A percentile compares a stretch with the other conserved stretches of the same genome.
phyloP scores from a whole-genome alignment of 2,888 invertebrate genomes.

The Cheilosia variabilis region DNA sequence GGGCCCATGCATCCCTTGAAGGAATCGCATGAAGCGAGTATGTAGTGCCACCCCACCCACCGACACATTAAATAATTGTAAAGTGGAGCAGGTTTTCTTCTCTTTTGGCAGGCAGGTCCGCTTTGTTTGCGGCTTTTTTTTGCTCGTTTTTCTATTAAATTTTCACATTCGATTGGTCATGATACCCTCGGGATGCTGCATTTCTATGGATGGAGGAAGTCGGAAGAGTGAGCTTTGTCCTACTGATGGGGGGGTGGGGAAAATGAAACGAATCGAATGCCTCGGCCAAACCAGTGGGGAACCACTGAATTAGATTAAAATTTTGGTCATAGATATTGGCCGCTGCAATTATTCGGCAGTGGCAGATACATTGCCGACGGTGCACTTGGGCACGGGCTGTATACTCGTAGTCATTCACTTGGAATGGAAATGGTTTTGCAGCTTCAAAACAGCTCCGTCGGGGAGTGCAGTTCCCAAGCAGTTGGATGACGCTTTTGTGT shows the following conservation, averaged over 20 bases:
- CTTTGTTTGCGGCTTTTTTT: slow-evolving; percentile 64
- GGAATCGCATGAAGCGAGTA: slow-evolving; percentile 63
- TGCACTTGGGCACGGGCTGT: slow-evolving; percentile 18
- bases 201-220: neutral
- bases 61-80: slow-evolving; percentile 72
- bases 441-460: neutral
- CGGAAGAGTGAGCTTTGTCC: slow-evolving; percentile 39
- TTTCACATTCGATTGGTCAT: slow-evolving; percentile 75
- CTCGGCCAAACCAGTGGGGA: slow-evolving; percentile 55
- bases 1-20: slow-evolving; percentile 51
- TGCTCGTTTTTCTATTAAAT: slow-evolving; percentile 70
- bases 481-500: neutral
- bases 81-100: slow-evolving; percentile 68
- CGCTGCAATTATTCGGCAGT: slow-evolving; percentile 48
- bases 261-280: slow-evolving; percentile 16
- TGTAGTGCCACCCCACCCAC: slow-evolving; percentile 5
- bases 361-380: slow-evolving; percentile 27
- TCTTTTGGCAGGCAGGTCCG: slow-evolving; percentile 41
- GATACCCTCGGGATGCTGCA: slow-evolving; percentile 61
- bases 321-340: slow-evolving; percentile 62
- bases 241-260: neutral
- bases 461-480: neutral
- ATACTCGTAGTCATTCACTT: slow-evolving; percentile 5
- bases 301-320: slow-evolving; percentile 71
- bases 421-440: slow-evolving; percentile 12